phyloP scores from a whole-genome alignment of 1,140 invertebrate genomes.

The Paraescarpia echinospica region DNA sequence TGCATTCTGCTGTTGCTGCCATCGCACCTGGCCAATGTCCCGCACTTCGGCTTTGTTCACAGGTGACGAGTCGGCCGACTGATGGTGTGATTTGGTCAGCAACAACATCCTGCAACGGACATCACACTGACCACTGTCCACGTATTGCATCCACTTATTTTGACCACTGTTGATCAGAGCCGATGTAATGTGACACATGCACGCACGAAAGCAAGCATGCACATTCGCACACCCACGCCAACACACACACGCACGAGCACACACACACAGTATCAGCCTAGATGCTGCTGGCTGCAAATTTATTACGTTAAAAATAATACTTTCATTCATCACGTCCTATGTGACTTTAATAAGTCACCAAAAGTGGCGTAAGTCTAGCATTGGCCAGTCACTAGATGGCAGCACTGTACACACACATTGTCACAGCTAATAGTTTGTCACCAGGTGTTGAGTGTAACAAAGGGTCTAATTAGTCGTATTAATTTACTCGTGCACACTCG shows the following conservation, averaged over 20 bases:
- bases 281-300: too few relatives aligned
- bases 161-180: too few relatives aligned
- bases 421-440: not conserved
- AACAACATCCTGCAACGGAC: slow-evolving; percentile 76
- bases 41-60: slow-evolving; percentile 41
- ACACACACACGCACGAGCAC: too few relatives aligned
- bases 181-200: too few relatives aligned
- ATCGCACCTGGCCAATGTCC: slow-evolving; percentile 46
- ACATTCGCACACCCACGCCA: too few relatives aligned
- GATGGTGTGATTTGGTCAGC: slow-evolving; percentile 84
- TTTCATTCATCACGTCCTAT: not conserved
- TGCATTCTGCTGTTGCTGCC: not conserved
- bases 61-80: slow-evolving; percentile 62
- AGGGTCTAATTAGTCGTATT: too few relatives aligned
- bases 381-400: not conserved
- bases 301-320: too few relatives aligned
- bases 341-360: not conserved
- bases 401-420: not conserved
- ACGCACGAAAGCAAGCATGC: too few relatives aligned
- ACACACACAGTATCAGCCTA: too few relatives aligned
- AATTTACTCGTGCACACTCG: too few relatives aligned
- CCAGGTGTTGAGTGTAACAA: not conserved
- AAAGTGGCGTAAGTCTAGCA: not conserved
- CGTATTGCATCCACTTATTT: too few relatives aligned
- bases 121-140: too few relatives aligned